phyloP scores from a whole-genome alignment of 2,797 vertebrate genomes.

The Darevskia nairensis region DNA sequence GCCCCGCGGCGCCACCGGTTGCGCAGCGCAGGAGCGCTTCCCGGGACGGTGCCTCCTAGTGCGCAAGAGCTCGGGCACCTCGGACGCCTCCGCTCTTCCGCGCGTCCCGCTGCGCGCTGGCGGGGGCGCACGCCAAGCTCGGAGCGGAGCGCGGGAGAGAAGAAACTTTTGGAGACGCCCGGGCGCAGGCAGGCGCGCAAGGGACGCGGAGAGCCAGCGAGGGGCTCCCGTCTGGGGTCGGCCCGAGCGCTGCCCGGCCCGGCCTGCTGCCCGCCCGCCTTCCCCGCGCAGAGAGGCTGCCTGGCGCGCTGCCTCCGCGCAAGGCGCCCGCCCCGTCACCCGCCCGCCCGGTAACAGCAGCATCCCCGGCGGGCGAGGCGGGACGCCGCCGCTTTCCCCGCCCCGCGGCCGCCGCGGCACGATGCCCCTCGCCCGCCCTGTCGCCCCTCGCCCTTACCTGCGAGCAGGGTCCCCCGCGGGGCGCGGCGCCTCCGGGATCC shows the following conservation, averaged over 20 bases:
- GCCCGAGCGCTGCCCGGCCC: neutral
- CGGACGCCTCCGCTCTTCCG: neutral
- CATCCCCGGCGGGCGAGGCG: neutral
- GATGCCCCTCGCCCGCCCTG: too few relatives aligned
- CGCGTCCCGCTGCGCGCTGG: neutral
- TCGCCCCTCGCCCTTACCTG: neutral
- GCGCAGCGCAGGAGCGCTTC: neutral
- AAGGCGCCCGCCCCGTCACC: neutral
- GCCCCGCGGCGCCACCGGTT: too few relatives aligned
- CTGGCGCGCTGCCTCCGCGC: neutral
- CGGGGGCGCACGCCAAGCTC: neutral
- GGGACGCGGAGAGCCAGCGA: neutral
- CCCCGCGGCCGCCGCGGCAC: too few relatives aligned
- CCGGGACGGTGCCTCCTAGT: neutral
- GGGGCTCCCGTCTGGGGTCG: neutral
- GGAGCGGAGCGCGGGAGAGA: neutral
- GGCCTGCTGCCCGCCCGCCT: neutral
- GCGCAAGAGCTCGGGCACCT: neutral
- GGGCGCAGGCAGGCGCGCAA: neutral
- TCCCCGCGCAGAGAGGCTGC: neutral
- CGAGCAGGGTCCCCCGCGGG: slow-evolving; percentile 46
- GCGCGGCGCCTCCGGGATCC: neutral
- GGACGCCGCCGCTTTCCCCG: too few relatives aligned
- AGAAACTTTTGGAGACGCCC: slow-evolving; percentile 64
- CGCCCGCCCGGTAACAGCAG: neutral